These are phyloP conservation scores for Clostera curtula DNA, from an alignment of 2,888 invertebrate genomes.

Conservation along the genomic window DNA sequence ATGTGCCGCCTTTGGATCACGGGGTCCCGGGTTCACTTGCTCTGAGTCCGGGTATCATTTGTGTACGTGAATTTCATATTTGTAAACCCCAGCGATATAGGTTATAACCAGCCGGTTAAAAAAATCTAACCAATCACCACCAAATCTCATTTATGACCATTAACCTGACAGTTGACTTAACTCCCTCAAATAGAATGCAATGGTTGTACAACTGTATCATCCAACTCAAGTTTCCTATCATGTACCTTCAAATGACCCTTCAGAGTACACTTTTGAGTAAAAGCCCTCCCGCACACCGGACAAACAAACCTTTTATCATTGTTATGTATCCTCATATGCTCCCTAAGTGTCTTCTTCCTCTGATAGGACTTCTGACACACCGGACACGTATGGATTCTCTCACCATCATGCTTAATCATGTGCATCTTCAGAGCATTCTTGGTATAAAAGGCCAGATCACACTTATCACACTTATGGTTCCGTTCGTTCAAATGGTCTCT, in stretches of 20 bases:
- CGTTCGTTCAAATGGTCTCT: slow-evolving; percentile 61
- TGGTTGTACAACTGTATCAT: slow-evolving; percentile 33
- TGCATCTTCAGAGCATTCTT: slow-evolving; percentile 73
- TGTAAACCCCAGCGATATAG: too few relatives aligned
- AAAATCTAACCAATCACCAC: too few relatives aligned
- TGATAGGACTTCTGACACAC: slow-evolving; percentile 69
- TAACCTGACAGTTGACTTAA: too few relatives aligned
- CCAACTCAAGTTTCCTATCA: slow-evolving; percentile 46
- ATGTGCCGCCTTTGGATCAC: too few relatives aligned
- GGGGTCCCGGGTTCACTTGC: too few relatives aligned
- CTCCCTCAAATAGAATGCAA: slow-evolving; percentile 35
- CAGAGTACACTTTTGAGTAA: slow-evolving; percentile 64
- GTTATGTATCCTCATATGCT: slow-evolving; percentile 62
- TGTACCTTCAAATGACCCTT: slow-evolving; percentile 64
- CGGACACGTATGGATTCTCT: slow-evolving; percentile 65
- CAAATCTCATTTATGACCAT: too few relatives aligned
- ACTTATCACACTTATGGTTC: slow-evolving; percentile 68
- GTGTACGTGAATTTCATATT: too few relatives aligned
- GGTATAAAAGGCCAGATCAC: slow-evolving; percentile 69
- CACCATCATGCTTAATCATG: slow-evolving; percentile 72
- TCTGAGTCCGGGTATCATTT: too few relatives aligned
- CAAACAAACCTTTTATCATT: slow-evolving; percentile 64
- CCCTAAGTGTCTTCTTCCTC: slow-evolving; percentile 56
- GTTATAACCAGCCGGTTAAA: too few relatives aligned
- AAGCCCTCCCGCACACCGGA: slow-evolving; percentile 59